A percentile compares a stretch with the other conserved stretches of the same genome.
phyloP scores from a whole-genome alignment of 2,113 vertebrate genomes.

The Callospermophilus lateralis region DNA sequence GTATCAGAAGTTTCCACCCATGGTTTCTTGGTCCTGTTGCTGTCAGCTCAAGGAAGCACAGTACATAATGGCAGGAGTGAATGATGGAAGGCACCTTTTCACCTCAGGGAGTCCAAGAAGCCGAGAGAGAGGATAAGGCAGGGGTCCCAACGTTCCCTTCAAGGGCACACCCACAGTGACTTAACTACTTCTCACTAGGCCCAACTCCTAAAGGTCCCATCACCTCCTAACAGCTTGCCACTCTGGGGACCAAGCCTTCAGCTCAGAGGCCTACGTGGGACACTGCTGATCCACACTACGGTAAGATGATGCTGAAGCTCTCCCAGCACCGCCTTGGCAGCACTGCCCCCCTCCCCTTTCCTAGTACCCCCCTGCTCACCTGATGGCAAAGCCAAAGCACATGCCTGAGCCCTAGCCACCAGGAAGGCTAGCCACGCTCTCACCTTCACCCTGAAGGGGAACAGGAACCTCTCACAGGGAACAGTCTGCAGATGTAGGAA shows the following conservation, averaged over 20 bases:
- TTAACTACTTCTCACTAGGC: background rate
- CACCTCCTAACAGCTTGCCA: background rate
- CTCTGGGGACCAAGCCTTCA: background rate
- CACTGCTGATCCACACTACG: background rate
- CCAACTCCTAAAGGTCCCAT: too few relatives aligned
- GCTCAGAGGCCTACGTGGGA: too few relatives aligned
- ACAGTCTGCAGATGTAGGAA: background rate
- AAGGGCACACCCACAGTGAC: background rate
- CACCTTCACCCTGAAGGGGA: too few relatives aligned
- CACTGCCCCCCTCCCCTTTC: accelerated
- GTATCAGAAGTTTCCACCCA: background rate
- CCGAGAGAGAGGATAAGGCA: background rate
- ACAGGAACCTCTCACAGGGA: background rate
- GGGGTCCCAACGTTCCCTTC: background rate
- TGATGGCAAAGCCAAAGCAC: background rate
- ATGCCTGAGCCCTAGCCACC: background rate
- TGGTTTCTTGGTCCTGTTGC: background rate
- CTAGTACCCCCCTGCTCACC: background rate
- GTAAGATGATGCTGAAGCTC: background rate
- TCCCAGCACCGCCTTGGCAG: background rate
- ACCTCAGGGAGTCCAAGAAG: background rate
- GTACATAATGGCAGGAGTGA: background rate
- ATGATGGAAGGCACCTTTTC: background rate
- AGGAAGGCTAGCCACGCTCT: background rate
- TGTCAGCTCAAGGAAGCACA: background rate